Evolutionary conservation across 2,888 invertebrate genomes (phyloP), one percentile per base, ranked within the genome.

Genomic region (Hipparchia sbordonii): DNA sequence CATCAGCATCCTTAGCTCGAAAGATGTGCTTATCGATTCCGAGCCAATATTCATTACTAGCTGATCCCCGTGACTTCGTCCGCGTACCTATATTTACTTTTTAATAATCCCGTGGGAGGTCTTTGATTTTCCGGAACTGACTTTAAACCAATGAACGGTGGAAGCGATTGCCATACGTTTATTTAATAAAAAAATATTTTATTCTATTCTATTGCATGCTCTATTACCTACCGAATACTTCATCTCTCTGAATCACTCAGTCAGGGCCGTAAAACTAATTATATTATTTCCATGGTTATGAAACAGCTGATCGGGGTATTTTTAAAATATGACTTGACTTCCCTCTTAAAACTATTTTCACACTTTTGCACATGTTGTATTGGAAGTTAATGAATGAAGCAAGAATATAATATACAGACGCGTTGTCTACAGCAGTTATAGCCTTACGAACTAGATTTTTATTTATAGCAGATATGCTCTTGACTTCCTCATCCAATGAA

Each of bases 211-310:
- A 57, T 57, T 57, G 57, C 23, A 23, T 13, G 8, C 57, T 57
- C 57, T 23, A 57, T 12, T n/a, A 12, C 12, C 52, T n/a, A 12
- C 12, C 52, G 10, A 33, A 39, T 39, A 57, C 8, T 7, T 13
- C 59, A 60, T 39, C 59, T 60, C 59, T 10, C 59, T 10, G 59
- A 82, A 82, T 78, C 77, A 79, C 82, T 80, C 77, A 82, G 83
- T 84, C 88, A 84, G 77, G 85, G 87, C 81, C 85, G 82, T 85
- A 84, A 86, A 80, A 85, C 85, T 88, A 89, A 91, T 92, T 88
- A 90, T 1, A 39, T 87, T 90, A 87, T 89, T 89, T 89, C 86
- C 80, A 83, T 83, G 84, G 81, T 82, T 82, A 78, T 72, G 76
- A 77, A 81, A 85, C 85, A 82, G 82, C 82, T 82, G 80, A 82